Conservation (phyloP, 2,113 vertebrate species). For the Reinhardtius hippoglossoides region DNA sequence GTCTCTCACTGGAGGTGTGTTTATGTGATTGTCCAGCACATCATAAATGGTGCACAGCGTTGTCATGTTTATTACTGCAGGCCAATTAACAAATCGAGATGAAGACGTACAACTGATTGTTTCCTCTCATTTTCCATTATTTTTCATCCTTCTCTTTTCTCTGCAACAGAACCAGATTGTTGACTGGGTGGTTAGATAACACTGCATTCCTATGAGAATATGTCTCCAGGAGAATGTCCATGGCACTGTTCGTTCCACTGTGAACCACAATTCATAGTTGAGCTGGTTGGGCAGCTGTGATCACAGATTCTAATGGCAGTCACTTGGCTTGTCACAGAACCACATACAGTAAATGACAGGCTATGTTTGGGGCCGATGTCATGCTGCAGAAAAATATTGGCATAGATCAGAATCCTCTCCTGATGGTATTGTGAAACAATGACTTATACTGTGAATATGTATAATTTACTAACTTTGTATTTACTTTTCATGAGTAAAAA, state of each 20-base stretch:
- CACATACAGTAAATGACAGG: conserved; percentile 7
- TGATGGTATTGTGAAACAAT: background rate
- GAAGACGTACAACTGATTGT: conserved; percentile 40
- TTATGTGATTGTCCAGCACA: background rate
- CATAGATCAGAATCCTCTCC: background rate
- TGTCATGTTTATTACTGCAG: conserved; percentile 42
- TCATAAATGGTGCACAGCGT: conserved; percentile 10
- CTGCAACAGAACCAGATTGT: conserved; percentile 18
- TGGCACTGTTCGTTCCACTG: conserved; percentile 23
- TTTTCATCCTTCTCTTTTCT: conserved; percentile 1
- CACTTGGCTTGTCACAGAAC: conserved; percentile 21
- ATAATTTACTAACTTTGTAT: too few relatives aligned
- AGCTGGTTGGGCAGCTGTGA: conserved; percentile 18
- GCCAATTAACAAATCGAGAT: conserved; percentile 37
- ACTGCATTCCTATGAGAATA: conserved; percentile 69
- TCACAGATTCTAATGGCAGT: conserved; percentile 20
- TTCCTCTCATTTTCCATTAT: conserved; percentile 32
- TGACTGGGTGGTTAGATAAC: conserved; percentile 43
- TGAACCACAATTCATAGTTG: conserved; percentile 39
- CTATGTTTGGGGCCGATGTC: background rate
- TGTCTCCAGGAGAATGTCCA: conserved; percentile 49
- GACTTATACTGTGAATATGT: background rate
- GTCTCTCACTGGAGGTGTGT: conserved; percentile 2
- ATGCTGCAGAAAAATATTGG: background rate
- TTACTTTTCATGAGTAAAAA: background rate